Evolutionary conservation across 2,888 invertebrate genomes (phyloP).

Genomic region (Phortica magna): DNA sequence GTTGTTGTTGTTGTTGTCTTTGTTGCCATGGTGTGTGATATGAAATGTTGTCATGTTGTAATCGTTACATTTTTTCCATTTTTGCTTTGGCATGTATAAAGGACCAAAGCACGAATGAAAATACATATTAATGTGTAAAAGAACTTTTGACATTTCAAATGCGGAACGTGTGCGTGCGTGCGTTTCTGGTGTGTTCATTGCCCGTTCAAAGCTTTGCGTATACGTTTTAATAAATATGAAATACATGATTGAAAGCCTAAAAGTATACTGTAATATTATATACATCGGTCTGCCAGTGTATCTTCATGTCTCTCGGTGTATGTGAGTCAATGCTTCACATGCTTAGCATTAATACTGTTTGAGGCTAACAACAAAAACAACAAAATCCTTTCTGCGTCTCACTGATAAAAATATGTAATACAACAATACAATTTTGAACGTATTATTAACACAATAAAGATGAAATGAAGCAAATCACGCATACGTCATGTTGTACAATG

Average conservation of each 20-base stretch:
- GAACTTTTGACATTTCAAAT: conserved; percentile 22
- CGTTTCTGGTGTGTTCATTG: background rate
- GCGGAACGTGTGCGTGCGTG: background rate
- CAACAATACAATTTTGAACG: conserved; percentile 2
- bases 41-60: too few species aligned
- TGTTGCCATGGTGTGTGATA: too few species aligned
- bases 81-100: too few species aligned
- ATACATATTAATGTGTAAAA: conserved; percentile 3
- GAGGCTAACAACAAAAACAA: too few species aligned
- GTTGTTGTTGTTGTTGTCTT: background rate
- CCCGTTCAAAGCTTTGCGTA: background rate
- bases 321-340: too few species aligned
- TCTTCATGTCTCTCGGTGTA: too few species aligned
- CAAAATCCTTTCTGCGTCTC: background rate
- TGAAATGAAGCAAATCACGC: conserved; percentile 15
- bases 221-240: background rate
- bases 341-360: background rate
- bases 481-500: conserved; percentile 22
- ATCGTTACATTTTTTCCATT: too few species aligned
- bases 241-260: too few species aligned
- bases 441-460: conserved; percentile 4
- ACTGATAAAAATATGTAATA: conserved; percentile 9
- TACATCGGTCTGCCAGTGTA: conserved; percentile 9
- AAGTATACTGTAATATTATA: background rate
- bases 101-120: too few species aligned